Evolutionary conservation across 2,113 vertebrate genomes (phyloP).

Genomic region (Hemicordylus capensis): DNA sequence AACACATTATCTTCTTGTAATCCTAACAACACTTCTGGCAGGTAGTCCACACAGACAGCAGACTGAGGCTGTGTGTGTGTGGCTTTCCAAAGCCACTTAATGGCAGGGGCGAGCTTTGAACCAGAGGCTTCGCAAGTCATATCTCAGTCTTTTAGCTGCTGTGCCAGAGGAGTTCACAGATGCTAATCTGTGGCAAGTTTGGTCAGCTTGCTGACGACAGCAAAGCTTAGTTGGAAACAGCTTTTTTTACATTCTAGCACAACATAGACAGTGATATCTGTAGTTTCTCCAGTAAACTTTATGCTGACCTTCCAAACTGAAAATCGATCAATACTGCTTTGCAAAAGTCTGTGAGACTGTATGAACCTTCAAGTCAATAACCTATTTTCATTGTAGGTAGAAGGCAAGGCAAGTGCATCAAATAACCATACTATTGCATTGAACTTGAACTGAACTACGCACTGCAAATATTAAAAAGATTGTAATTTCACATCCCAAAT

Average conservation of each 20-base stretch:
- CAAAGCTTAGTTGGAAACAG: neutral
- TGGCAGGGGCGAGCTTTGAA: neutral
- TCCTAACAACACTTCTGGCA: too few species aligned
- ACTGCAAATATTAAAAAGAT: slow-evolving; percentile 1
- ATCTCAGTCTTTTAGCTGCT: neutral
- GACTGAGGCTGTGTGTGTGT: too few species aligned
- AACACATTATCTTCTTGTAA: too few species aligned
- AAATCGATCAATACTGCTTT: neutral
- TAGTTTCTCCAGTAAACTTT: neutral
- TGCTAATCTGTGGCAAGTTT: neutral
- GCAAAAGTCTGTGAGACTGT: slow-evolving; percentile 11
- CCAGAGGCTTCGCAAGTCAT: too few species aligned
- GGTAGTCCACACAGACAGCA: too few species aligned
- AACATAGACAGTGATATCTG: neutral
- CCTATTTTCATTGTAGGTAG: slow-evolving; percentile 9
- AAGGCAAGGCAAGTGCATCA: slow-evolving; percentile 1
- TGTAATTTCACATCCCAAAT: neutral
- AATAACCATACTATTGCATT: neutral
- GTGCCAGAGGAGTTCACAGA: neutral
- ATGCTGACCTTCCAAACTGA: slow-evolving; percentile 3
- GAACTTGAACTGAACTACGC: neutral
- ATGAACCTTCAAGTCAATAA: slow-evolving; percentile 16
- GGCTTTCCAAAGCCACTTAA: too few species aligned
- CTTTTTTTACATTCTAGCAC: neutral
- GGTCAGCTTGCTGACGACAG: neutral